Evolutionary conservation across 2,888 invertebrate species (phyloP).

Genomic region (Philereme vetulata): DNA sequence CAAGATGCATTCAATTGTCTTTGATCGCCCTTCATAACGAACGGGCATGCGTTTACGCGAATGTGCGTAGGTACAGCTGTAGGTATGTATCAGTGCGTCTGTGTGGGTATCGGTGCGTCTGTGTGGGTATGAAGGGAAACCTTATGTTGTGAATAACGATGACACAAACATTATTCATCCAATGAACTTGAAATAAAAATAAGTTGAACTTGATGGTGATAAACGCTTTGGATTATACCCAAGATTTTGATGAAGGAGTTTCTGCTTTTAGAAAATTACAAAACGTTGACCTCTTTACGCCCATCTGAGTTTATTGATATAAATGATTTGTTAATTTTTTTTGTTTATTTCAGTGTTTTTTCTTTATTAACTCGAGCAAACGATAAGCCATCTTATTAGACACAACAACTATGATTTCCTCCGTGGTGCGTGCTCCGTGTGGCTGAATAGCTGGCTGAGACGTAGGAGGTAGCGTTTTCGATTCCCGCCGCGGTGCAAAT

Average conservation of each 20-base stretch:
- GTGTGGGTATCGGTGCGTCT: constrained; percentile 9
- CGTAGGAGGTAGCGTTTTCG: no score
- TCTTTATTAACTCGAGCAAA: no score
- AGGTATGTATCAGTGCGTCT: constrained; percentile 3
- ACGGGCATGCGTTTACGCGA: constrained; percentile 43
- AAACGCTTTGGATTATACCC: constrained; percentile 29
- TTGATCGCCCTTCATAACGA: constrained; percentile 49
- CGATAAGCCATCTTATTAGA: no score
- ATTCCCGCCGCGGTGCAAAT: no score
- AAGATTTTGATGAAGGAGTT: constrained; percentile 16
- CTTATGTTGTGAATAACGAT: constrained; percentile 42
- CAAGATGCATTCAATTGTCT: constrained; percentile 53
- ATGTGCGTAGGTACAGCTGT: constrained; percentile 26
- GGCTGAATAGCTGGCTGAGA: no score
- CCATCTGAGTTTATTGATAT: background rate
- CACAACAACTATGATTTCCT: no score
- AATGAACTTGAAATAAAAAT: constrained; percentile 49
- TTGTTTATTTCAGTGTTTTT: no score
- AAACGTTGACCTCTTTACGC: background rate
- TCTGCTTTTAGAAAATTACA: background rate
- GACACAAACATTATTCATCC: constrained; percentile 51
- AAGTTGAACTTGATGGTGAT: constrained; percentile 38
- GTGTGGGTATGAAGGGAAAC: constrained; percentile 25
- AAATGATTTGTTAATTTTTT: background rate
- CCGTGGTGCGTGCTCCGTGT: no score